Evolutionary conservation across 2,797 vertebrate species (phyloP).

Genomic region (Agapornis canus): DNA sequence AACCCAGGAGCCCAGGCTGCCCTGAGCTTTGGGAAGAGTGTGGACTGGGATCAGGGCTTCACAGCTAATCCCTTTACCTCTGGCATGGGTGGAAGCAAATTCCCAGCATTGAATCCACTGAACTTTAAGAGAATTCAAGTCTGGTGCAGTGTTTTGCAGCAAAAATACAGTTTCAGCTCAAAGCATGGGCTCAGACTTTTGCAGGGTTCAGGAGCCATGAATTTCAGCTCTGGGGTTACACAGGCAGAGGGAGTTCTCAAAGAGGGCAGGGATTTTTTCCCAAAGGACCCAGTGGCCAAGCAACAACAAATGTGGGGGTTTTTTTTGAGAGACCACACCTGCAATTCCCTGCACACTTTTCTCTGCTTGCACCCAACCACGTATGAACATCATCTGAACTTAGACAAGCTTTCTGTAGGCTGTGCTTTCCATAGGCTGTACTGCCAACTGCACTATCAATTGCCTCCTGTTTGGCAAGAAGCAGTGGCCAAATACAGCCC

Average conservation of each 20-base stretch:
- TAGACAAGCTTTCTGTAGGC: not conserved
- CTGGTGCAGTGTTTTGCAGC: not conserved
- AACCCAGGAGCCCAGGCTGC: not conserved
- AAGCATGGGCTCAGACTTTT: not conserved
- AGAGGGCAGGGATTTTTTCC: not conserved
- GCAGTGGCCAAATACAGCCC: not conserved
- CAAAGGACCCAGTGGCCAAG: not conserved
- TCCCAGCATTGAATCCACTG: slow-evolving; percentile 38
- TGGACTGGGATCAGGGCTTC: slow-evolving; percentile 15
- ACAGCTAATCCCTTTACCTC: slow-evolving; percentile 56
- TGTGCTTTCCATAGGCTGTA: not conserved
- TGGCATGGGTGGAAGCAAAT: slow-evolving; percentile 28
- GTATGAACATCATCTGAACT: not conserved
- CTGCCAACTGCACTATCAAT: not conserved
- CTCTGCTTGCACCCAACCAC: not conserved
- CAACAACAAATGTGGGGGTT: not conserved
- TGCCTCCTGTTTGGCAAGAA: not conserved
- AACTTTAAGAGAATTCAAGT: not conserved
- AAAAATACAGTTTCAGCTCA: not conserved
- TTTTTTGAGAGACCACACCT: not conserved
- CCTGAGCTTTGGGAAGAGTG: slow-evolving; percentile 24
- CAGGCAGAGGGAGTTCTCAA: not conserved
- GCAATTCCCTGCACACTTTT: not conserved
- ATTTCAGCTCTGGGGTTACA: not conserved
- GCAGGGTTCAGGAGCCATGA: not conserved